Conservation (phyloP, 2,797 vertebrate genomes). For the Cryptoblepharus egeriae region DNA sequence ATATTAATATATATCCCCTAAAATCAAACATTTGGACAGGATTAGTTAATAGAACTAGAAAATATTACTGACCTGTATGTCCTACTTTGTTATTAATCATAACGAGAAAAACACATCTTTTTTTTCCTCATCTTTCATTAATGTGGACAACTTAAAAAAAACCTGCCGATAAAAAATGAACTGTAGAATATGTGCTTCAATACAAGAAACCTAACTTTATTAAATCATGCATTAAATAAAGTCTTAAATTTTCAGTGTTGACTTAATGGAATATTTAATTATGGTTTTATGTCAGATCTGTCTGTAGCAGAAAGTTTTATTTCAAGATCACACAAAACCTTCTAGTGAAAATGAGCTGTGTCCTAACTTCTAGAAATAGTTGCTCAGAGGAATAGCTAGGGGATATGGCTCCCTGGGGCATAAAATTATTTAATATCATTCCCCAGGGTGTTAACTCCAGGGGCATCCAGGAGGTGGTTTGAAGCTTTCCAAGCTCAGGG, state of each 20-base stretch:
- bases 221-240: slow-evolving; percentile 30
- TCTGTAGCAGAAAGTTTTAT: slow-evolving; percentile 10
- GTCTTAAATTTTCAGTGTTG: slow-evolving; percentile 21
- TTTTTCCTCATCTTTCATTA: background rate
- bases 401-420: too few relatives aligned
- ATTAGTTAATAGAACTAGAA: background rate
- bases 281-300: slow-evolving; percentile 15
- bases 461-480: too few relatives aligned
- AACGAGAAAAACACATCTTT: background rate
- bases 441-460: too few relatives aligned
- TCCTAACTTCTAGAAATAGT: background rate
- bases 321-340: background rate
- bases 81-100: background rate
- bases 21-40: background rate
- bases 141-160: background rate
- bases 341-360: background rate
- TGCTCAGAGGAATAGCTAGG: background rate
- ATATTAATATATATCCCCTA: background rate
- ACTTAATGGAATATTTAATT: slow-evolving; percentile 33
- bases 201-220: background rate
- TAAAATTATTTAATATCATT: too few relatives aligned
- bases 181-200: background rate
- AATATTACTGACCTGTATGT: background rate
- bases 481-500: too few relatives aligned
- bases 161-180: background rate